These are phyloP conservation scores for Megaustenia siamemsis DNA, from an alignment of 2,888 invertebrate species.

Conservation along the genomic window DNA sequence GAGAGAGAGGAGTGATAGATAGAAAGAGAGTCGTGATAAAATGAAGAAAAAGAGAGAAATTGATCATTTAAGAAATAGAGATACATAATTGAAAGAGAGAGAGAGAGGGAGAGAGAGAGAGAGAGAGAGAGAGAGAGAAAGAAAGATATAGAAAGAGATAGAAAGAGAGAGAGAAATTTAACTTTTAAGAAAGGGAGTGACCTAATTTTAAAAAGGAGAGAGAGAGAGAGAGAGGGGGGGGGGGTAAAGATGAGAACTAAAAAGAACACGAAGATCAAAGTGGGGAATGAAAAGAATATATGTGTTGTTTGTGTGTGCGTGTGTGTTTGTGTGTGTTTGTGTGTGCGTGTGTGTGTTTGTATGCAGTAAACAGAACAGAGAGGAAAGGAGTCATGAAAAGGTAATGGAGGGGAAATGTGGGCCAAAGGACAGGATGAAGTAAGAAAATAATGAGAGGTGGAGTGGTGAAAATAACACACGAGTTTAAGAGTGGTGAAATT, in stretches of 20 bases:
- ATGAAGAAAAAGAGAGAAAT: not conserved
- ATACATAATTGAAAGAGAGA: no score
- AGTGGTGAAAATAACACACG: not conserved
- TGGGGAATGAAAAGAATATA: not conserved
- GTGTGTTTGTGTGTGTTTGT: no score
- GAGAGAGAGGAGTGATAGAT: no score
- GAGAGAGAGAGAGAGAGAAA: not conserved
- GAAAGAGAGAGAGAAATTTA: not conserved
- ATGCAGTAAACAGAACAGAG: not conserved
- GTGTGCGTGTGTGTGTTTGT: no score
- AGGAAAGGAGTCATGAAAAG: not conserved
- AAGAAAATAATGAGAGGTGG: constrained; percentile 22
- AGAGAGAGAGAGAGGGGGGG: not conserved
- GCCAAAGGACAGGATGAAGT: not conserved
- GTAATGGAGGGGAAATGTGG: not conserved
- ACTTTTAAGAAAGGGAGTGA: not conserved
- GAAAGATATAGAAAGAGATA: no score
- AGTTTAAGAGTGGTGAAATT: no score
- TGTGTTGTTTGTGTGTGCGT: not conserved
- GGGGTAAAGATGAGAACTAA: not conserved
- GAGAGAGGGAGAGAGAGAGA: not conserved
- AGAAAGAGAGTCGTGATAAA: not conserved
- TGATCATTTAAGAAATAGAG: not conserved
- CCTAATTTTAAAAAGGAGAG: not conserved
- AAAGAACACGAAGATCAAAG: not conserved